A percentile compares a stretch with the other conserved stretches of the same genome.
Conservation (phyloP, 2,113 vertebrate species). For the Corythornis cristatus region DNA sequence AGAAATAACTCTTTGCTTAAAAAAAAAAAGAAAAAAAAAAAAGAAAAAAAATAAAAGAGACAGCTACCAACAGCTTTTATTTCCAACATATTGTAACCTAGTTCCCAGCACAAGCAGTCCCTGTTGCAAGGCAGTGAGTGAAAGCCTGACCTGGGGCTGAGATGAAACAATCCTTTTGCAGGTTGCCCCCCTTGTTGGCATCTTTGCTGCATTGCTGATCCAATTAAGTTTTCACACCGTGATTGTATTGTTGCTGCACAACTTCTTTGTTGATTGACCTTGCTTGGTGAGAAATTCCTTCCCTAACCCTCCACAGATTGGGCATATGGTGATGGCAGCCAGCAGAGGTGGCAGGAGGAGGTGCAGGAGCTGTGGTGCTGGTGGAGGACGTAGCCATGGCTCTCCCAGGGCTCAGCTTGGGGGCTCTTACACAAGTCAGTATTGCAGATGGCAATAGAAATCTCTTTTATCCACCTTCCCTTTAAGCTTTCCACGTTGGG, state of each 20-base stretch:
- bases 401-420: background rate
- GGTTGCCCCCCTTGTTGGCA: conserved; percentile 15
- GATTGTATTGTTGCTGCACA: conserved; percentile 31
- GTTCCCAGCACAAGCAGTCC: background rate
- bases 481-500: background rate
- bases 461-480: background rate
- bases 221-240: conserved; percentile 60
- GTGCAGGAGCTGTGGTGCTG: background rate
- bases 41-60: background rate
- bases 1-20: background rate
- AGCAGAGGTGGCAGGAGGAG: background rate
- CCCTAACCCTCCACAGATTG: conserved; percentile 6
- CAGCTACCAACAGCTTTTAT: conserved; percentile 13
- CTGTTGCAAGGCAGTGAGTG: background rate
- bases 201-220: conserved; percentile 44
- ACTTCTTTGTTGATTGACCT: conserved; percentile 58
- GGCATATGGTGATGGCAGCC: conserved; percentile 3
- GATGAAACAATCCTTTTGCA: conserved; percentile 15
- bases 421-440: background rate
- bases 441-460: background rate
- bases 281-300: conserved; percentile 4
- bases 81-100: background rate
- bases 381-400: background rate
- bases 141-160: conserved; percentile 12
- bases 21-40: background rate